Evolutionary conservation across 2,888 invertebrate genomes (phyloP).

Genomic region (Sepioteuthis lessoniana): DNA sequence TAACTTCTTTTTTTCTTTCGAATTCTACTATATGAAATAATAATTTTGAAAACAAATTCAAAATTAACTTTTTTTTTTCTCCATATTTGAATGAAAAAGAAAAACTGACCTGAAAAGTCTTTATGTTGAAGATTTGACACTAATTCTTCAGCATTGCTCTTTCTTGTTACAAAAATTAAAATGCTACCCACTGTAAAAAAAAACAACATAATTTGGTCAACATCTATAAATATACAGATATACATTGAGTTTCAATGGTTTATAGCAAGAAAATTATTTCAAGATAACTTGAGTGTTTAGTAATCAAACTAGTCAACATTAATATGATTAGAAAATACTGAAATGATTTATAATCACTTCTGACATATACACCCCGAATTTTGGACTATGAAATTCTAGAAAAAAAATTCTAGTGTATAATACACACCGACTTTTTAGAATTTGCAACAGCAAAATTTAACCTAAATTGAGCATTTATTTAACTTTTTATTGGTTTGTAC

Average conservation of each 20-base stretch:
- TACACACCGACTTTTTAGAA: too few species aligned
- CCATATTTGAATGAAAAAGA: not conserved
- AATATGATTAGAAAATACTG: too few species aligned
- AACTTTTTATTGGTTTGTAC: too few species aligned
- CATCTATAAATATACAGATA: not conserved
- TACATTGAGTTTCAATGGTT: not conserved
- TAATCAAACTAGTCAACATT: too few species aligned
- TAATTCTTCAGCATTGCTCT: constrained; percentile 94
- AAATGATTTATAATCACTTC: too few species aligned
- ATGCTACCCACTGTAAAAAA: constrained; percentile 84
- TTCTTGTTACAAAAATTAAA: constrained; percentile 97
- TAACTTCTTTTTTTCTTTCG: not conserved
- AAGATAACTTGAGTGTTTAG: too few species aligned
- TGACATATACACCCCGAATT: too few species aligned
- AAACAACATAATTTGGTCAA: not conserved
- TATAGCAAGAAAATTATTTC: not conserved
- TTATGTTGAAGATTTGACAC: constrained; percentile 84
- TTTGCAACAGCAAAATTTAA: too few species aligned
- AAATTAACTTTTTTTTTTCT: too few species aligned
- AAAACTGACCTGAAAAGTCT: constrained; percentile 82
- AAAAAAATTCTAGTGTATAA: too few species aligned
- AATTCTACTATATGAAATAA: not conserved
- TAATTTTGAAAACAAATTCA: not conserved
- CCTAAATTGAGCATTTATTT: too few species aligned
- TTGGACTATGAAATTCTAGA: too few species aligned